Percentiles rank a stretch among this genome's conserved stretches.
Evolutionary conservation across 2,797 vertebrate genomes (phyloP).

Genomic region (Catamblyrhynchus diadema): DNA sequence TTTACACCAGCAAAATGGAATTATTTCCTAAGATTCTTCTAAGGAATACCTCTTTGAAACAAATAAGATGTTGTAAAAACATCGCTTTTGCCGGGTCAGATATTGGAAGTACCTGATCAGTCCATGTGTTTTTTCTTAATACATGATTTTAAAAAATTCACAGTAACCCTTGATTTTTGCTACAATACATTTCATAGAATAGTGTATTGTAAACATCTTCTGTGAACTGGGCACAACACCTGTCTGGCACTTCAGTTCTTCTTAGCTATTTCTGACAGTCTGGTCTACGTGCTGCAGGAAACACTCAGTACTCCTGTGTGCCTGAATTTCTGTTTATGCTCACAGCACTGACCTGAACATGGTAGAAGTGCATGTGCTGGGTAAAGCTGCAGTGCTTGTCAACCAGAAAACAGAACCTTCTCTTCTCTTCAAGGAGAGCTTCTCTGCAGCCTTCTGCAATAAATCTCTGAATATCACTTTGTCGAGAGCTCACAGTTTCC

Average conservation of each 20-base stretch:
- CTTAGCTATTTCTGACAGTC: not conserved
- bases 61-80: not conserved
- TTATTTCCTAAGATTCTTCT: not conserved
- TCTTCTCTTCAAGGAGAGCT: slow-evolving; percentile 93
- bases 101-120: not conserved
- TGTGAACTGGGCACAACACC: not conserved
- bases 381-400: slow-evolving; percentile 95
- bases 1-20: not conserved
- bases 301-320: not conserved
- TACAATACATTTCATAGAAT: not conserved
- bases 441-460: slow-evolving; percentile 93
- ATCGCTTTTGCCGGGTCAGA: not conserved
- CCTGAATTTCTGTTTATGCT: not conserved
- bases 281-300: not conserved
- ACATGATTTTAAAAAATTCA: not conserved
- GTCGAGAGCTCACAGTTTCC: slow-evolving; percentile 87
- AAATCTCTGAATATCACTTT: slow-evolving; percentile 93
- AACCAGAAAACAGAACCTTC: slow-evolving; percentile 95
- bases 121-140: not conserved
- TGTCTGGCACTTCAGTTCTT: not conserved
- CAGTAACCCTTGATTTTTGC: not conserved
- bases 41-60: not conserved
- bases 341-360: slow-evolving; percentile 82
- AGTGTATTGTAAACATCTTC: not conserved
- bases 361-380: slow-evolving; percentile 83